Base-by-base conservation (phyloP, 2,113 vertebrate species). In the Gasterosteus nipponicus region DNA sequence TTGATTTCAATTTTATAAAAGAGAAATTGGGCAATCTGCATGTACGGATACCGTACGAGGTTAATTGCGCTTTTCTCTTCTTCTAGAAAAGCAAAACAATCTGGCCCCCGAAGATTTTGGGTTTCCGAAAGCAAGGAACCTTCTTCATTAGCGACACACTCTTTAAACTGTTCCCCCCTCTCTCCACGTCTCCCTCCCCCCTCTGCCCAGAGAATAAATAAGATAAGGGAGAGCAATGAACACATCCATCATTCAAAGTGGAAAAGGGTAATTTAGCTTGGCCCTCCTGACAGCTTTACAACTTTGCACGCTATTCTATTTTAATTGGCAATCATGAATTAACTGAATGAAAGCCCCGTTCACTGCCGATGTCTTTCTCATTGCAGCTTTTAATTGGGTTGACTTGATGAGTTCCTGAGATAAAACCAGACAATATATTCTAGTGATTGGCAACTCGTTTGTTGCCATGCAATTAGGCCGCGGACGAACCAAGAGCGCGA, bases 291-390 rank as follows among this genome's bases (percentile, higher is more conserved):
- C 92, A 92, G 91, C 89, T 93, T 94, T 93, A 92, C 89, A 93
- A 93, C 91, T 91, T 91, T 91, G 89, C 81, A 78, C 78, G 87
- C 89, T 90, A 90, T 92, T 93, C 91, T 93, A 82, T 92, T 94
- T 93, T 94, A 94, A 94, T 94, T 94, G 93, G 91, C 94, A 94
- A 93, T 94, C 92, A 93, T 94, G 92, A 94, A 94, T 94, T 93
- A 94, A 91, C 86, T 88, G 91, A 94, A 93, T 81, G 90, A 91
- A 92, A 89, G 90, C 88, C 82, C 85, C 65, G 87, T 83, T 87
- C 84, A 66, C 77, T 83, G 88, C 87, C 81, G 80, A 89, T 87
- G 90, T 90, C 89, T 89, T 85, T 78, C 85, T 91, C 88, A 87
- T 90, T 83, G 87, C 90, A 75, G 91, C 91, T 90, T 94, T 92